Conservation (phyloP, 1,140 invertebrate genomes). For the Aphelenchoides fujianensis region DNA sequence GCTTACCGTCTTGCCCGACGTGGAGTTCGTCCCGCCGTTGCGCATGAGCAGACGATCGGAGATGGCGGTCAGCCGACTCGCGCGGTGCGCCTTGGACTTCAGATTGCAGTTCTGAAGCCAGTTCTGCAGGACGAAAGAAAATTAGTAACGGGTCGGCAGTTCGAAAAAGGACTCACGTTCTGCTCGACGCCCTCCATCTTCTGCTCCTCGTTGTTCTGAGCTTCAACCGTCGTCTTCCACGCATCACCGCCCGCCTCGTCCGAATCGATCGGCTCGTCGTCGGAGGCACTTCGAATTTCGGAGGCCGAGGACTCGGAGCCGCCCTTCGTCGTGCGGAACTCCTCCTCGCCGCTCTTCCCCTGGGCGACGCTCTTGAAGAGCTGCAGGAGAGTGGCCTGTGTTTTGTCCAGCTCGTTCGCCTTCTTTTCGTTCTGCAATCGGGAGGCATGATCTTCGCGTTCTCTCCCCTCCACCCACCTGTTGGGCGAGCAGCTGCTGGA, state of each 20-base stretch:
- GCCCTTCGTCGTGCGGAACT: background rate
- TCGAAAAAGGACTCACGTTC: too few relatives aligned
- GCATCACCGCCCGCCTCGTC: too few relatives aligned
- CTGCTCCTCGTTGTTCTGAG: too few relatives aligned
- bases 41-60: conserved; percentile 45
- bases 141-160: too few relatives aligned
- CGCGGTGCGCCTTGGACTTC: conserved; percentile 64
- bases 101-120: background rate
- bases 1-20: too few relatives aligned
- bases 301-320: conserved; percentile 19
- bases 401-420: background rate
- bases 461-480: background rate
- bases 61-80: conserved; percentile 44
- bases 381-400: background rate
- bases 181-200: too few relatives aligned
- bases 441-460: too few relatives aligned
- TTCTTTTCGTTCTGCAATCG: conserved; percentile 9
- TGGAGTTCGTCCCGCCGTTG: background rate
- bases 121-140: too few relatives aligned
- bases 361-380: conserved; percentile 8
- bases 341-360: conserved; percentile 5
- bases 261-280: conserved; percentile 4
- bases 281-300: conserved; percentile 10
- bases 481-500: conserved; percentile 11
- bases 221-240: too few relatives aligned